Conservation (phyloP, 2,888 invertebrate genomes). For the Cecidostiba fungosa region DNA sequence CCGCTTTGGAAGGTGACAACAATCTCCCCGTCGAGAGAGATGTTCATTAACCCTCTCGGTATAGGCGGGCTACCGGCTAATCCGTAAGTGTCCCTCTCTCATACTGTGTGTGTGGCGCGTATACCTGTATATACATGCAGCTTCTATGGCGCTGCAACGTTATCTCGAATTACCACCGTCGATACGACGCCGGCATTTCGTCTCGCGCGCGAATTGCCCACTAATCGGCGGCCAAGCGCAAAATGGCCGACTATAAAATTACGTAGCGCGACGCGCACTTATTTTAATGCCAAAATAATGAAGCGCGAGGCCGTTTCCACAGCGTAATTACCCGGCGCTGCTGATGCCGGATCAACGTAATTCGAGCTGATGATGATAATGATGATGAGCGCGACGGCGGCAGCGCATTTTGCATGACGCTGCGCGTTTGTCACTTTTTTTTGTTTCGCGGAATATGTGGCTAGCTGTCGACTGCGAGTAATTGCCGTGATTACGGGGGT, state of each 20-base stretch:
- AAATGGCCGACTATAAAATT: constrained; percentile 73
- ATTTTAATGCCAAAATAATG: constrained; percentile 74
- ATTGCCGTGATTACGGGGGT: constrained; percentile 32
- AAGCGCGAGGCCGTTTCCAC: constrained; percentile 64
- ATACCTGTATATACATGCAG: neutral
- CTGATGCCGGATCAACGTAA: constrained; percentile 64
- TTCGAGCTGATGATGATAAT: constrained; percentile 62
- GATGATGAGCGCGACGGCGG: constrained; percentile 13
- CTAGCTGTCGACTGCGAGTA: constrained; percentile 19
- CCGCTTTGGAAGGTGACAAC: constrained; percentile 61
- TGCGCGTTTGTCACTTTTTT: constrained; percentile 32
- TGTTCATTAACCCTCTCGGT: constrained; percentile 60
- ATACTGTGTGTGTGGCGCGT: neutral
- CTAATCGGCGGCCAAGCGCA: constrained; percentile 71
- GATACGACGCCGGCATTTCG: neutral
- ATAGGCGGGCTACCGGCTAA: constrained; percentile 3
- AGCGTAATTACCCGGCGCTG: constrained; percentile 65
- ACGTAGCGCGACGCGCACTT: constrained; percentile 68
- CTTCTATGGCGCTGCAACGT: constrained; percentile 31
- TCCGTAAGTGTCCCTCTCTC: constrained; percentile 30
- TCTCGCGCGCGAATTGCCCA: constrained; percentile 67
- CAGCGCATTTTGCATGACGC: neutral
- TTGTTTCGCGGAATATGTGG: neutral
- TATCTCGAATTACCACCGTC: constrained; percentile 67
- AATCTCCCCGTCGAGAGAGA: constrained; percentile 41